Evolutionary conservation across 2,113 vertebrate genomes (phyloP), one percentile per base, ranked within the genome.

Genomic region (Gasterosteus aculeatus): DNA sequence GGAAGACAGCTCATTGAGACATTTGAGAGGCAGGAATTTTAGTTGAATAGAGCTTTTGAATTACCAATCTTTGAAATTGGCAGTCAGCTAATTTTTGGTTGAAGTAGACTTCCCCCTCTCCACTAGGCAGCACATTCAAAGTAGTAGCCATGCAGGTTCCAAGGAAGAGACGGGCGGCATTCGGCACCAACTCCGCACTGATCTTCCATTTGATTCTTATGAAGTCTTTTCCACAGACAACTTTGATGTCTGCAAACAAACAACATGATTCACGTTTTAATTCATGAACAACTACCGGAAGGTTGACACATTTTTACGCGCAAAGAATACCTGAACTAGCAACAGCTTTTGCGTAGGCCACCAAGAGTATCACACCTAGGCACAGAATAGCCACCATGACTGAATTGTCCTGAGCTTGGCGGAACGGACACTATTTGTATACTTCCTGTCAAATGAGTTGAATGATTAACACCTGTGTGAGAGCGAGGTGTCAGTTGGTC

Each of bases 161-260:
- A 0, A 95, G 92, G 62, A 95, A 89, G 5, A 94, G 69, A 2
- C 91, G 89, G n/a, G 73, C 15, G 0, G 89, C 89, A 9, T 84
- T 5, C 0, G 76, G 82, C 38, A 81, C 73, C 69, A 90, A 1
- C 8, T 78, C 73, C 0, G 72, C 7, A 1, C 0, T 11, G 14
- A 94, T 76, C 61, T 10, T 90, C 94, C 93, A 94, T 44, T 8
- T 87, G 47, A 94, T 64, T 0, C 1, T 69, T 0, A 94, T 70
- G 0, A 73, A 81, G 35, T 81, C 42, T 38, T 78, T 68, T 2
- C 0, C 19, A 77, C 93, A 95, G 0, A 54, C 19, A 2, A 94
- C 64, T 3, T 81, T 31, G 47, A 94, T 82, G 64, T 70, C 94
- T 94, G 70, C 35, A 78, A 78, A 69, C 0, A 57, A 63, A 78